These are phyloP conservation scores for Eurytoma adleriae DNA, from an alignment of 2,888 invertebrate species.

Conservation along the genomic window DNA sequence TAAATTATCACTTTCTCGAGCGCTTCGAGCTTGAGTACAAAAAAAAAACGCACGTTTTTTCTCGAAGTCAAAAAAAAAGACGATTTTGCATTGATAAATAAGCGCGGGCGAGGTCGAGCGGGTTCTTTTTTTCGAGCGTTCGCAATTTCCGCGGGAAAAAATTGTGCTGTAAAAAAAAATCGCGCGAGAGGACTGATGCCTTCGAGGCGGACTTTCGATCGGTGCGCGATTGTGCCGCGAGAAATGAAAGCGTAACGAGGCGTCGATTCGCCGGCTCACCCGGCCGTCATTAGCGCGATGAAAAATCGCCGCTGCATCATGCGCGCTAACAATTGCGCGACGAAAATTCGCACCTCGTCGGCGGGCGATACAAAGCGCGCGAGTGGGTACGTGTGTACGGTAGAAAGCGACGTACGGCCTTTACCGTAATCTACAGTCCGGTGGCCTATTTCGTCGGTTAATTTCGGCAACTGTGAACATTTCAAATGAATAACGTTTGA, in stretches of 20 bases:
- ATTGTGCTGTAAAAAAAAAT: no score
- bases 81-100: no score
- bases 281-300: conserved; percentile 23
- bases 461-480: background rate
- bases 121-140: no score
- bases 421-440: conserved; percentile 8
- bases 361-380: background rate
- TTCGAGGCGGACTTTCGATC: background rate
- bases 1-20: no score
- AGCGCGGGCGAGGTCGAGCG: no score
- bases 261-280: conserved; percentile 6
- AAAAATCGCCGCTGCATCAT: conserved; percentile 19
- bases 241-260: conserved; percentile 12
- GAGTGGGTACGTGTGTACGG: background rate
- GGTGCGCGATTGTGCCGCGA: background rate
- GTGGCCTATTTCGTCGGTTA: conserved; percentile 1
- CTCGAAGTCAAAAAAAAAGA: no score
- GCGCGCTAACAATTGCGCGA: conserved; percentile 19
- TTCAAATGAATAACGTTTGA: background rate
- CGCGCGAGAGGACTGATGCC: background rate
- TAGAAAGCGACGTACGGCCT: conserved; percentile 26
- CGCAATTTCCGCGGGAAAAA: no score
- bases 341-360: conserved; percentile 9
- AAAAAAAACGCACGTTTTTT: no score
- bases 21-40: no score